Evolutionary conservation across 2,797 vertebrate genomes (phyloP).

Genomic region (Molossus alvarezi): DNA sequence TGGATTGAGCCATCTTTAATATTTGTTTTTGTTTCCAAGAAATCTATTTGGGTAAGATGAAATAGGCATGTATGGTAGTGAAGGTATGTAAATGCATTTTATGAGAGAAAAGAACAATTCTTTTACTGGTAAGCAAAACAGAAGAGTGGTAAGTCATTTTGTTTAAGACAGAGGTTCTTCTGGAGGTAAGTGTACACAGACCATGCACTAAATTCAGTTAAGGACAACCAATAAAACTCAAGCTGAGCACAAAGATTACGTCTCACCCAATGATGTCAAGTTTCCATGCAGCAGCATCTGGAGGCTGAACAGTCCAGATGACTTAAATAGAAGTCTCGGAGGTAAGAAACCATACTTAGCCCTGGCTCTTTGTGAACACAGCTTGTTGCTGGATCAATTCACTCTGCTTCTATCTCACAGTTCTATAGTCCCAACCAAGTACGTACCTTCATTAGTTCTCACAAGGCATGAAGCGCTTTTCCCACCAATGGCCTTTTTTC

Average conservation of each 20-base stretch:
- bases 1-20: background rate
- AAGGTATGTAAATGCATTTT: background rate
- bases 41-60: background rate
- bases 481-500: background rate
- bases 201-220: background rate
- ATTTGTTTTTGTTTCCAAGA: background rate
- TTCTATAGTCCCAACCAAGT: background rate
- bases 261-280: background rate
- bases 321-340: background rate
- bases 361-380: background rate
- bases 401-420: background rate
- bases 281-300: slow-evolving; percentile 69
- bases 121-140: slow-evolving; percentile 55
- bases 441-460: background rate
- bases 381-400: background rate
- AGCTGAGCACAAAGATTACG: background rate
- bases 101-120: background rate
- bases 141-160: background rate
- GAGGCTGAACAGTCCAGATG: background rate
- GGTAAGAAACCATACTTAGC: background rate
- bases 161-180: background rate
- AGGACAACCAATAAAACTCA: slow-evolving; percentile 19
- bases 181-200: background rate
- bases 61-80: background rate
- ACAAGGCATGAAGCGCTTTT: background rate